Evolutionary conservation across 2,888 invertebrate genomes (phyloP).

Genomic region (Hartigia nigra): DNA sequence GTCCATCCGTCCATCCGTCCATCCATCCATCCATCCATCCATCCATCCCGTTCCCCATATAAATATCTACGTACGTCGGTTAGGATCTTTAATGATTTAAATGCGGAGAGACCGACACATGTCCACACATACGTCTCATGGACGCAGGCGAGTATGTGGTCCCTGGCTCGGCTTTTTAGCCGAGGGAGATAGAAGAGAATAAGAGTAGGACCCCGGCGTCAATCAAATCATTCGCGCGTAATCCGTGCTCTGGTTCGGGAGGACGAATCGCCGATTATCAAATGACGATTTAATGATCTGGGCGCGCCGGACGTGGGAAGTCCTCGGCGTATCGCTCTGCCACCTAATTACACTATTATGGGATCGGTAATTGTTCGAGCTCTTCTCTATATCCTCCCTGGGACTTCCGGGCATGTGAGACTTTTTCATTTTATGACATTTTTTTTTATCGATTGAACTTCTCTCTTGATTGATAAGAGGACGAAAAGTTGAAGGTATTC

Average conservation of each 20-base stretch:
- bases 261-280: conserved; percentile 43
- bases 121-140: no score
- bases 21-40: conserved; percentile 31
- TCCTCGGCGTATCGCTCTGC: conserved; percentile 14
- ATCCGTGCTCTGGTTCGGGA: conserved; percentile 1
- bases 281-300: conserved; percentile 58
- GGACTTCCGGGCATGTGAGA: background rate
- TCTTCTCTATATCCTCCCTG: background rate
- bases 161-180: background rate
- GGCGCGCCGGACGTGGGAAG: conserved; percentile 57
- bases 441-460: background rate
- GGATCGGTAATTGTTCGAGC: background rate
- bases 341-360: conserved; percentile 3
- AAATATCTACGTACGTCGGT: background rate
- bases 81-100: conserved; percentile 62
- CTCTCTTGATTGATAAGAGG: background rate
- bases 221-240: conserved; percentile 1
- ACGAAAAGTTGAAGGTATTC: background rate
- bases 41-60: background rate
- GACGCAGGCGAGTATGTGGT: no score
- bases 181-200: background rate
- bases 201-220: background rate
- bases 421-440: background rate
- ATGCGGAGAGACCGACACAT: conserved; percentile 31
- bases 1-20: conserved; percentile 47